Conservation (phyloP, 2,797 vertebrate genomes). For the Helicolenus hilgendorfi region DNA sequence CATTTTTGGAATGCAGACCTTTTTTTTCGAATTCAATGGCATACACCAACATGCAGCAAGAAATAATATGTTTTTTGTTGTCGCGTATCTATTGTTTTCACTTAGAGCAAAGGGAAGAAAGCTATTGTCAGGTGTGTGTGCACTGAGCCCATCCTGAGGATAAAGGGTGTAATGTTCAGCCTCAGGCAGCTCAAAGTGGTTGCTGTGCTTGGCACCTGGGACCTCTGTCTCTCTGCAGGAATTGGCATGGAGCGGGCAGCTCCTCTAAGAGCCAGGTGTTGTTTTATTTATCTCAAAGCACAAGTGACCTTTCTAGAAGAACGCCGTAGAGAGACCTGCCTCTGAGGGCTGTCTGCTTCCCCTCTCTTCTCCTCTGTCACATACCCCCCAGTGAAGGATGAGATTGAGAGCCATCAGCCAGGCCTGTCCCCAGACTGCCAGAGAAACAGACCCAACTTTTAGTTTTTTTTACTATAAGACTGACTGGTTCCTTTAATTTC, state of each 20-base stretch:
- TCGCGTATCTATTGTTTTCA: conserved; percentile 22
- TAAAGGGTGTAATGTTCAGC: conserved; percentile 83
- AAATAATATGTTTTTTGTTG: neutral
- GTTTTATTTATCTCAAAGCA: conserved; percentile 88
- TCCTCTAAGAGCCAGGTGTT: conserved; percentile 84
- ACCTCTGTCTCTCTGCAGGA: conserved; percentile 80
- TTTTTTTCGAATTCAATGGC: neutral
- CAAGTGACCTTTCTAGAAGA: conserved; percentile 84
- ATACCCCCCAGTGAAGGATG: conserved; percentile 62
- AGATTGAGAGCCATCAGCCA: conserved; percentile 55
- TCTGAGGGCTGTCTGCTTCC: conserved; percentile 64
- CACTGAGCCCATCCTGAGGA: conserved; percentile 61
- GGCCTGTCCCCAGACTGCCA: conserved; percentile 38
- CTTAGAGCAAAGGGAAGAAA: neutral
- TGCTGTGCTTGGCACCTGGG: conserved; percentile 82
- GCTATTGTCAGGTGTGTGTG: conserved; percentile 45
- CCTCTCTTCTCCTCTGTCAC: conserved; percentile 60
- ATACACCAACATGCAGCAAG: neutral
- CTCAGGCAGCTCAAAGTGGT: conserved; percentile 79
- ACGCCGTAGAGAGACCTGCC: conserved; percentile 68
- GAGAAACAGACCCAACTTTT: conserved; percentile 17
- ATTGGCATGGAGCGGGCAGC: conserved; percentile 75
- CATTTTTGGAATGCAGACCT: neutral
- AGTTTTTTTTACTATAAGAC: conserved; percentile 26
- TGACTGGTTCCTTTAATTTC: conserved; percentile 29